Evolutionary conservation across 1,140 invertebrate genomes (phyloP), one percentile per base, ranked within the genome.

Genomic region (Potamilus streckersoni): DNA sequence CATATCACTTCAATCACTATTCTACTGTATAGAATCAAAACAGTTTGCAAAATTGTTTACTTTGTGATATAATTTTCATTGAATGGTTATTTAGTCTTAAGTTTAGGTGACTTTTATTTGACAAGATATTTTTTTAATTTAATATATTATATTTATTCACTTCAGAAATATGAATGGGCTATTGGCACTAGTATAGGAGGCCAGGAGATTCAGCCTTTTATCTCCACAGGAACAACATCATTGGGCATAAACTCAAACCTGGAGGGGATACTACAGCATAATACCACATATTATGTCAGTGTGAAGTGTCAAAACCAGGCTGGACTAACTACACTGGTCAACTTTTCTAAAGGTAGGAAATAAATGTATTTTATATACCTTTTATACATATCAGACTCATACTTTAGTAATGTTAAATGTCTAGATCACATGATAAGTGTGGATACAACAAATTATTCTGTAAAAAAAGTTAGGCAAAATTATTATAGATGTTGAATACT

Each of bases 91-190:
- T 38, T 38, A 2, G 38, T 38, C 4, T 38, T 38, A 6, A 38
- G 38, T 38, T 38, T 3, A 38, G 8, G 4, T 38, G 4, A 6
- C 38, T 38, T 69, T 20, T 6, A 20, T 17, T 61, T 61, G 60
- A 17, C 60, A 61, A 8, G 13, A 3, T 61, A 61, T 61, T 19
- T 61, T 61, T 61, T 17, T 61, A 20, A 19, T 55, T 13, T 69
- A 55, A 4, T 6, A 6, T 8, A 38, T 38, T 4, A 38, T 1
- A 38, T 8, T 38, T 38, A 38, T 38, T 23, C 38, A 49, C 38
- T 69, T 20, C 65, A 82, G 80, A 76, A 82, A 19, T 80, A 82
- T 67, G 3, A 71, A 12, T 82, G 81, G 81, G 81, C 79, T 13
- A 82, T 82, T 16, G 81, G 81, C 17, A 78, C 79, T 20, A 63